These are phyloP conservation scores for Phenacoccus solenopsis DNA, from an alignment of 1,140 invertebrate genomes.

Conservation along the genomic window DNA sequence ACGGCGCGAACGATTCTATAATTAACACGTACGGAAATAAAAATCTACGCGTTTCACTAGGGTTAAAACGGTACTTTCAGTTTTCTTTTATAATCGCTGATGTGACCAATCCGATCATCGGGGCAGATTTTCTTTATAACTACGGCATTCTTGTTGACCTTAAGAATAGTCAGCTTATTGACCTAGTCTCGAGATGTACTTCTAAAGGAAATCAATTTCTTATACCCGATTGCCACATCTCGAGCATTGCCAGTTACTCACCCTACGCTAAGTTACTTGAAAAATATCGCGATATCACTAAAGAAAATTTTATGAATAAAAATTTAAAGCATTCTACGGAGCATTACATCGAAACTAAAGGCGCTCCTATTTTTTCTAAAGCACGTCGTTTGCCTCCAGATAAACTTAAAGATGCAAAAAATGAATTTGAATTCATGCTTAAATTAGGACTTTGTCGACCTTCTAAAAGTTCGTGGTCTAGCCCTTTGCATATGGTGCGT, in stretches of 20 bases:
- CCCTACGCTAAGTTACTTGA: background rate
- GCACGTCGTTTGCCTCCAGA: background rate
- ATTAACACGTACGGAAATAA: no score
- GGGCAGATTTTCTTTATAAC: background rate
- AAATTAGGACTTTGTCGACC: constrained; percentile 29
- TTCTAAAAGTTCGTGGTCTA: constrained; percentile 34
- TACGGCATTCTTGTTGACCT: background rate
- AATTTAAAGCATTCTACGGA: background rate
- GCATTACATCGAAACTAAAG: background rate
- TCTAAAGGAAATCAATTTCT: background rate
- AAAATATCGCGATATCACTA: background rate
- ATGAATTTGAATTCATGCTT: no score
- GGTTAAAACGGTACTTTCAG: no score
- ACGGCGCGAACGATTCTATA: no score
- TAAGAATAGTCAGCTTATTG: background rate
- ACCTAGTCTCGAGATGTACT: background rate
- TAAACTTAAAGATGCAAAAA: no score
- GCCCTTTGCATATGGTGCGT: constrained; percentile 32
- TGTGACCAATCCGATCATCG: background rate
- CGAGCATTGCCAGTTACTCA: background rate
- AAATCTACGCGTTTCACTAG: no score
- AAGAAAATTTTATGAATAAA: background rate
- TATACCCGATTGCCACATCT: background rate
- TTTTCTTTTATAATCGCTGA: no score
- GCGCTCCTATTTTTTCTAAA: background rate